A percentile compares a stretch with the other conserved stretches of the same genome.
phyloP scores from a whole-genome alignment of 2,888 invertebrate species.

The Mongoloraphidia duomilia region DNA sequence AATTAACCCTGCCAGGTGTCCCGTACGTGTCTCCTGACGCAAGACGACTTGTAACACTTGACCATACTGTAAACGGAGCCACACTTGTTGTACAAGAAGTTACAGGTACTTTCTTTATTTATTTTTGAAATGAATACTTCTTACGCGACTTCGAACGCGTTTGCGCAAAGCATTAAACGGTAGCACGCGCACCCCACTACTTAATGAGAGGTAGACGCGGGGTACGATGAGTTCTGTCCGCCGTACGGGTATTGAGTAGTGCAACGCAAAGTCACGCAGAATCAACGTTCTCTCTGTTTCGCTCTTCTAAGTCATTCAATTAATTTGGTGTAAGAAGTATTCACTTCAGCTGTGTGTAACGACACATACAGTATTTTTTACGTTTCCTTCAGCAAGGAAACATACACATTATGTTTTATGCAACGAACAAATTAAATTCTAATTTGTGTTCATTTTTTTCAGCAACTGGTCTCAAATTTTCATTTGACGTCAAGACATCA shows the following conservation, averaged over 20 bases:
- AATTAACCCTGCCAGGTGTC: constrained; percentile 44
- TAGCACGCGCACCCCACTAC: not conserved
- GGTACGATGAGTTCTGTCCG: not conserved
- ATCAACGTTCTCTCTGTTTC: too few relatives aligned
- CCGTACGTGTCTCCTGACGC: constrained; percentile 59
- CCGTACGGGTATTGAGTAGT: too few relatives aligned
- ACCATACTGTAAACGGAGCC: constrained; percentile 38
- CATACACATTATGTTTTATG: not conserved
- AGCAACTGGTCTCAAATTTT: constrained; percentile 50
- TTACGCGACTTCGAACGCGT: too few relatives aligned
- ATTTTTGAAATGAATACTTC: not conserved
- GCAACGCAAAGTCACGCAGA: too few relatives aligned
- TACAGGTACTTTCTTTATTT: constrained; percentile 34
- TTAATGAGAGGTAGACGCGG: too few relatives aligned
- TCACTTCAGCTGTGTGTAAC: too few relatives aligned
- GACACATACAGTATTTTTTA: not conserved
- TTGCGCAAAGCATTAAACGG: not conserved
- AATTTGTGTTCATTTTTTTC: constrained; percentile 16
- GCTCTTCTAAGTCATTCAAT: too few relatives aligned
- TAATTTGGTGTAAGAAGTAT: too few relatives aligned
- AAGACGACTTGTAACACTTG: constrained; percentile 50
- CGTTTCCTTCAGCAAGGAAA: too few relatives aligned
- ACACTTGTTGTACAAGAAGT: constrained; percentile 51
- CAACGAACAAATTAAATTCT: not conserved
- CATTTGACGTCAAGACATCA: constrained; percentile 61